These are phyloP conservation scores for Agrilus biguttatus DNA, from an alignment of 2,888 invertebrate genomes.

Conservation along the genomic window DNA sequence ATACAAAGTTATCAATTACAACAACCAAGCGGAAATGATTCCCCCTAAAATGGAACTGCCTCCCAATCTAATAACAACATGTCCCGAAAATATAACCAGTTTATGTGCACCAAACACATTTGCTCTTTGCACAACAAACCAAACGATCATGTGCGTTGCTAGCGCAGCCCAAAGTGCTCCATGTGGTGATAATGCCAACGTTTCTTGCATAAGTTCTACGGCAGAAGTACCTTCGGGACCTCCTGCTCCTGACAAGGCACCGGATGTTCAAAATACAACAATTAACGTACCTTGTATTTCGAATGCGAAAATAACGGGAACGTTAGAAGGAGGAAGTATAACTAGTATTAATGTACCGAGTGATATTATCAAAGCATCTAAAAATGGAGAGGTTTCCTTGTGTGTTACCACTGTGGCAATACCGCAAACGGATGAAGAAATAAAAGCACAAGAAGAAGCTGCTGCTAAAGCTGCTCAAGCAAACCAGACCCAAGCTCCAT, in stretches of 20 bases:
- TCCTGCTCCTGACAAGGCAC: no score
- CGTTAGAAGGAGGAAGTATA: conserved; percentile 9
- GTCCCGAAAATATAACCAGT: conserved; percentile 21
- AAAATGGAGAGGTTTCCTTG: conserved; percentile 15
- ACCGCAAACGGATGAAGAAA: conserved; percentile 19
- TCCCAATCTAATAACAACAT: conserved; percentile 20
- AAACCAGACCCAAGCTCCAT: not conserved
- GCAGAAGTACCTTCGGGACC: no score
- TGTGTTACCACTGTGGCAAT: conserved; percentile 26
- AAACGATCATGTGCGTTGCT: conserved; percentile 23
- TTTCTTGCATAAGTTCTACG: conserved; percentile 13
- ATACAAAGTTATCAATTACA: conserved; percentile 24
- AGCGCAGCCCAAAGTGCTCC: conserved; percentile 18
- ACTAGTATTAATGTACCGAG: not conserved
- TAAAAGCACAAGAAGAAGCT: conserved; percentile 12
- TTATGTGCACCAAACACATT: conserved; percentile 22
- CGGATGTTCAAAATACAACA: conserved; percentile 1
- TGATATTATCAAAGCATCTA: conserved; percentile 1
- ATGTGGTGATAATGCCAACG: conserved; percentile 17
- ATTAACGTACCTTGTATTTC: conserved; percentile 23
- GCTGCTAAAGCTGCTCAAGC: conserved; percentile 7
- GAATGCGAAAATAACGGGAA: conserved; percentile 21
- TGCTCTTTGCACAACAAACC: conserved; percentile 23
- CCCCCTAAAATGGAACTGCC: conserved; percentile 21
- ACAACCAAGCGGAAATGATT: conserved; percentile 21